phyloP scores from a whole-genome alignment of 2,113 vertebrate species.

The Cercopithecus mona region DNA sequence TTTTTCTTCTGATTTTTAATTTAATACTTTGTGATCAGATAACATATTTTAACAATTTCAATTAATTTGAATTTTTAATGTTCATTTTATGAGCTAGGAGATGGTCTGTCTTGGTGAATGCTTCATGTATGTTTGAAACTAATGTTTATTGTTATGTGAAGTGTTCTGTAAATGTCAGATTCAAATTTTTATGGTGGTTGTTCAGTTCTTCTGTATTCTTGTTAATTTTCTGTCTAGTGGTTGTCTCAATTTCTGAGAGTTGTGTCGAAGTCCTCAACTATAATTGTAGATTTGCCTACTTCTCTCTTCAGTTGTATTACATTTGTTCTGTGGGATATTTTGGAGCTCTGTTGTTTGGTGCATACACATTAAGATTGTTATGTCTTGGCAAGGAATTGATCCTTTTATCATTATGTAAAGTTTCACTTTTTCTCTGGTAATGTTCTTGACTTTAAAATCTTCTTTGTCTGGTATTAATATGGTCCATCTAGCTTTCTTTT shows the following conservation, averaged over 20 bases:
- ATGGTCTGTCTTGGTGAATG: neutral
- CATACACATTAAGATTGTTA: neutral
- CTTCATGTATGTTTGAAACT: neutral
- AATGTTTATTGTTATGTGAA: neutral
- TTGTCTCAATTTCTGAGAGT: neutral
- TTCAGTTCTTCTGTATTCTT: neutral
- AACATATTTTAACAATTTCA: neutral
- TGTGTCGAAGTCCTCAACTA: neutral
- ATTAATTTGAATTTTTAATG: neutral
- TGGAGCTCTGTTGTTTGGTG: neutral
- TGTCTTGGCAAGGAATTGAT: neutral
- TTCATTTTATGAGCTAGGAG: neutral
- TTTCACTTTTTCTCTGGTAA: neutral
- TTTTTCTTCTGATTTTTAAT: neutral
- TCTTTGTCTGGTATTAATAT: neutral
- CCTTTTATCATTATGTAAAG: neutral
- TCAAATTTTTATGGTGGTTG: neutral
- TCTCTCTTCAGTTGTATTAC: neutral
- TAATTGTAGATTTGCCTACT: neutral
- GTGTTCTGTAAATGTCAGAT: neutral
- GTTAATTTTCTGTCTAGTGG: neutral
- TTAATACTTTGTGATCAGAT: neutral
- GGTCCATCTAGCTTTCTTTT: neutral
- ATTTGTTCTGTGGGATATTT: neutral
- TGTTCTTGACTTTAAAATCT: neutral